Evolutionary conservation across 1,140 invertebrate genomes (phyloP).

Genomic region (Telenomus remus): DNA sequence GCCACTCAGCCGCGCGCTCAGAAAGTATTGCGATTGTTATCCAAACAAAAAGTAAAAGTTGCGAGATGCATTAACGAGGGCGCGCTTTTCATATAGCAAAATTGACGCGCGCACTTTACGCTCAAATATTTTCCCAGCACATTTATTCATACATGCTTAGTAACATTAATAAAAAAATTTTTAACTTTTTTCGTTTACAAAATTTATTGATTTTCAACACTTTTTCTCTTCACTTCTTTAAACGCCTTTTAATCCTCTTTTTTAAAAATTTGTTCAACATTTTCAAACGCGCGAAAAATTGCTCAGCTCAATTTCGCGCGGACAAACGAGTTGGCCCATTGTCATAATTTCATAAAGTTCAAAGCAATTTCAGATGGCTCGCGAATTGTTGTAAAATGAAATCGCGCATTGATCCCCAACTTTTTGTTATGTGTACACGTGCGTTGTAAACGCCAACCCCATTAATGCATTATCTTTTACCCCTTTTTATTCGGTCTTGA

Average conservation of each 20-base stretch:
- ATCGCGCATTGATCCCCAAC: constrained; percentile 31
- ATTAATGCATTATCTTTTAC: constrained; percentile 20
- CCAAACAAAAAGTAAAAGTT: constrained; percentile 31
- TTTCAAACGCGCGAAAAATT: too few relatives aligned
- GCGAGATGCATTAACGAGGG: constrained; percentile 38
- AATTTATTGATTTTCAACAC: too few relatives aligned
- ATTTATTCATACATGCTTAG: too few relatives aligned
- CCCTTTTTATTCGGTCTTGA: constrained; percentile 21
- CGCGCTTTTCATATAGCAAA: constrained; percentile 28
- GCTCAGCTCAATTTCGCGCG: constrained; percentile 34
- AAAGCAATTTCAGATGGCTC: constrained; percentile 30
- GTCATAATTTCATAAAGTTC: constrained; percentile 34
- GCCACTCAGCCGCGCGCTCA: constrained; percentile 20
- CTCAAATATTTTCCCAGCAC: too few relatives aligned
- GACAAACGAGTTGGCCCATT: constrained; percentile 14
- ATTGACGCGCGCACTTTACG: too few relatives aligned
- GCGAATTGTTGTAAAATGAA: constrained; percentile 36
- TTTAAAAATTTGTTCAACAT: too few relatives aligned
- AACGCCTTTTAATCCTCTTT: too few relatives aligned
- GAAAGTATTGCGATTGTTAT: constrained; percentile 41
- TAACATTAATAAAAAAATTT: too few relatives aligned
- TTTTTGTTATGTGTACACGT: constrained; percentile 8
- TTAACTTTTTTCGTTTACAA: too few relatives aligned
- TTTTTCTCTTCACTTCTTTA: too few relatives aligned
- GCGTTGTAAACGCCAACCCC: constrained; percentile 8